Conservation (phyloP, 2,113 vertebrate species). For the Fregata magnificens region DNA sequence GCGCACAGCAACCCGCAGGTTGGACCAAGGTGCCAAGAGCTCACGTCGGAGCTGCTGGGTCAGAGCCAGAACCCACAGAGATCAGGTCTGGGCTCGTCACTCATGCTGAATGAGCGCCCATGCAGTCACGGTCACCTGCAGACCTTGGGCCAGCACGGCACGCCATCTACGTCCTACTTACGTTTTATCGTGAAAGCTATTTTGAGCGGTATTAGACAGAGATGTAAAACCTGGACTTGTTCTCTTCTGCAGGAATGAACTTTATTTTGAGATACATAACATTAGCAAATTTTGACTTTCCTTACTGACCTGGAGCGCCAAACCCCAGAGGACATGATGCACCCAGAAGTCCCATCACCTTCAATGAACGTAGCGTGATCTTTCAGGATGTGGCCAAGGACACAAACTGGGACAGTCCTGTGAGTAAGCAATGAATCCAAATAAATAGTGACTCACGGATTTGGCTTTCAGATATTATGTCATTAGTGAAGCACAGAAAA, state of each 20-base stretch:
- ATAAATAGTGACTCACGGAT: background rate
- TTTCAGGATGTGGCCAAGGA: background rate
- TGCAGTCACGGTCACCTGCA: background rate
- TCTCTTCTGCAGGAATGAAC: background rate
- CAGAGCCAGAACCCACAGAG: background rate
- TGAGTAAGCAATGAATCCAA: background rate
- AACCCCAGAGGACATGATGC: background rate
- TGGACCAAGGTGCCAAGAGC: background rate
- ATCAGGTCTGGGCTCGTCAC: background rate
- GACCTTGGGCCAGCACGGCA: background rate
- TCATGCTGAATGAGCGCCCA: accelerated
- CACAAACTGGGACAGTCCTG: background rate
- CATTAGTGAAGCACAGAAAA: background rate
- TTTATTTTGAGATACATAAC: background rate
- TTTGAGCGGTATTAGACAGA: background rate
- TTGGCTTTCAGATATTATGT: background rate
- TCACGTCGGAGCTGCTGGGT: accelerated
- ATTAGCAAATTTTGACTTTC: background rate
- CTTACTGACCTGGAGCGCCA: background rate
- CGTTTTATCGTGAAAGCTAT: background rate
- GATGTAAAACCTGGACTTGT: background rate
- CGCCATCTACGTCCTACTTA: background rate
- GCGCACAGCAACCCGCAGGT: accelerated
- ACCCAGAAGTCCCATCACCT: background rate
- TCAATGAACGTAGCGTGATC: background rate